Conservation (phyloP, 2,888 invertebrate genomes). For the Parnassius glacialis region DNA sequence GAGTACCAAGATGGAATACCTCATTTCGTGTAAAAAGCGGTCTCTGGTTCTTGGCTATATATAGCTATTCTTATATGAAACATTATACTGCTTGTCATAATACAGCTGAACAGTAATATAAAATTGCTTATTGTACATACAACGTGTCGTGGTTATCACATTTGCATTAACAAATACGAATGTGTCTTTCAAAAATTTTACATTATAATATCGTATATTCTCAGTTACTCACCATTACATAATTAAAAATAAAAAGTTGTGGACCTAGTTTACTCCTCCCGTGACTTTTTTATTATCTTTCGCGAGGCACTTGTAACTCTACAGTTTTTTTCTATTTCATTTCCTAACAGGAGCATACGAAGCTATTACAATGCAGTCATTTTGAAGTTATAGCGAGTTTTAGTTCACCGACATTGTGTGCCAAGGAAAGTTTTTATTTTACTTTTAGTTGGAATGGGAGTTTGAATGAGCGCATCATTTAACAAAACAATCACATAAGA, state of each 20-base stretch:
- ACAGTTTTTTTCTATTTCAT: slow-evolving; percentile 22
- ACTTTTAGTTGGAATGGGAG: slow-evolving; percentile 10
- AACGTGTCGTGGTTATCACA: background rate
- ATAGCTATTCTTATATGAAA: too few relatives aligned
- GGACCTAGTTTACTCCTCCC: slow-evolving; percentile 19
- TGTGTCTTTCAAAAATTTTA: background rate
- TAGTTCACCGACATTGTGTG: slow-evolving; percentile 7
- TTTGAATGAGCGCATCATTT: slow-evolving; percentile 17
- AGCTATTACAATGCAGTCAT: slow-evolving; percentile 22
- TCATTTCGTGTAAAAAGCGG: too few relatives aligned
- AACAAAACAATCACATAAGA: slow-evolving; percentile 23
- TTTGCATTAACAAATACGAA: background rate
- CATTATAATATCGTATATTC: slow-evolving; percentile 2
- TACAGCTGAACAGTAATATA: background rate
- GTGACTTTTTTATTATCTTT: slow-evolving; percentile 23
- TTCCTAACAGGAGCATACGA: slow-evolving; percentile 6
- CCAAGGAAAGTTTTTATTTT: background rate
- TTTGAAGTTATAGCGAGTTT: slow-evolving; percentile 19
- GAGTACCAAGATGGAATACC: too few relatives aligned
- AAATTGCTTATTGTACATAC: background rate
- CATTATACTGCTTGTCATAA: background rate
- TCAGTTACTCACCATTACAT: slow-evolving; percentile 9
- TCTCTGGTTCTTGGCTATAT: too few relatives aligned
- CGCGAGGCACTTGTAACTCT: slow-evolving; percentile 21
- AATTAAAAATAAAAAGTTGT: slow-evolving; percentile 22